These are phyloP conservation scores for Phoxinus dragarum DNA, from an alignment of 2,797 vertebrate genomes.

Conservation along the genomic window DNA sequence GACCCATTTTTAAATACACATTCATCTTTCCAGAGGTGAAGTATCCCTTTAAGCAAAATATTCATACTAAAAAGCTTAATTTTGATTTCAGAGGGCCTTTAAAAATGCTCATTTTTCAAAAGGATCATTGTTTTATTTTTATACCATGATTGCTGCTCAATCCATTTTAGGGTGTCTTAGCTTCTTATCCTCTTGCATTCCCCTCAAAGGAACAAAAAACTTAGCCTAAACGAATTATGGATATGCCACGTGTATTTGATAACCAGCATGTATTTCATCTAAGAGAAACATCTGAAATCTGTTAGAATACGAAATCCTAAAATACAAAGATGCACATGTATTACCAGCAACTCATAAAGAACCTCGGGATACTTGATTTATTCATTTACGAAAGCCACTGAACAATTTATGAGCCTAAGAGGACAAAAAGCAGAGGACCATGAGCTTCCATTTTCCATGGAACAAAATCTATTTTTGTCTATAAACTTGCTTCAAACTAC, in stretches of 20 bases:
- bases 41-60: too few species aligned
- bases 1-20: too few species aligned
- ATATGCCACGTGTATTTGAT: conserved; percentile 30
- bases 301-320: conserved; percentile 9
- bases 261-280: conserved; percentile 11
- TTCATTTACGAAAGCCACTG: conserved; percentile 22
- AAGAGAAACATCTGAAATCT: conserved; percentile 22
- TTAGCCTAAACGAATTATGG: background rate
- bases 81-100: too few species aligned
- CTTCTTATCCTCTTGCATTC: background rate
- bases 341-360: conserved; percentile 1
- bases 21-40: too few species aligned
- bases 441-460: conserved; percentile 24
- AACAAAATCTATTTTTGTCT: conserved; percentile 21
- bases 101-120: too few species aligned
- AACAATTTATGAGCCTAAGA: conserved; percentile 23
- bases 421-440: conserved; percentile 13
- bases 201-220: background rate
- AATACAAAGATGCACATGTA: conserved; percentile 4
- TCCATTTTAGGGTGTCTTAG: background rate
- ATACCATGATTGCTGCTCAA: too few species aligned
- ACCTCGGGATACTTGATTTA: conserved; percentile 18
- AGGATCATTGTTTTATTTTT: too few species aligned
- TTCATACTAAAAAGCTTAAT: too few species aligned
- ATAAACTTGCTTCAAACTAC: conserved; percentile 2